Evolutionary conservation across 1,140 invertebrate genomes (phyloP).

Genomic region (Drosophila lowei): DNA sequence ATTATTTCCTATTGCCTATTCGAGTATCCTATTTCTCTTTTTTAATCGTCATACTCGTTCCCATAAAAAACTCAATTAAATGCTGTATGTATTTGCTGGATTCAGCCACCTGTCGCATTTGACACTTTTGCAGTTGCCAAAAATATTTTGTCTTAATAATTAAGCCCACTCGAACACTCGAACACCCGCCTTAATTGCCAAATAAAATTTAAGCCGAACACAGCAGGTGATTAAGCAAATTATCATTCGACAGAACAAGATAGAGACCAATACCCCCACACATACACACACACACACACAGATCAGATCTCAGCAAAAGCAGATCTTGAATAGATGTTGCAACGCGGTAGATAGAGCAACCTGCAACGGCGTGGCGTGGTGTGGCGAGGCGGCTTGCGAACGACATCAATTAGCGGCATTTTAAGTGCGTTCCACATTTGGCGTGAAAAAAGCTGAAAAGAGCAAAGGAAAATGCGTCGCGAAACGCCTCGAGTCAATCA

Average conservation of each 20-base stretch:
- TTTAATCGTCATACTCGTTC: no score
- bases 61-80: no score
- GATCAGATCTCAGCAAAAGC: not conserved
- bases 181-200: constrained; percentile 56
- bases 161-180: constrained; percentile 11
- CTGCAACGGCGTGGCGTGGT: constrained; percentile 22
- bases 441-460: constrained; percentile 69
- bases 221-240: constrained; percentile 54
- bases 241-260: constrained; percentile 45
- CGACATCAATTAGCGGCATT: constrained; percentile 77
- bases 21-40: no score
- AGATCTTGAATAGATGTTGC: constrained; percentile 42
- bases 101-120: not conserved
- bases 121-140: not conserved
- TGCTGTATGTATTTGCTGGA: no score
- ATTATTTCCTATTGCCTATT: no score
- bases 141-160: constrained; percentile 20
- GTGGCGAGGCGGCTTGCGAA: constrained; percentile 47
- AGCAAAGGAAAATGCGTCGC: constrained; percentile 64
- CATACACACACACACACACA: not conserved
- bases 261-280: not conserved
- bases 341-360: constrained; percentile 36
- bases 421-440: constrained; percentile 74
- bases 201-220: constrained; percentile 10
- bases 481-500: constrained; percentile 79